These are phyloP conservation scores for Ptilodon capucinus DNA, from an alignment of 2,888 invertebrate species.

Conservation along the genomic window DNA sequence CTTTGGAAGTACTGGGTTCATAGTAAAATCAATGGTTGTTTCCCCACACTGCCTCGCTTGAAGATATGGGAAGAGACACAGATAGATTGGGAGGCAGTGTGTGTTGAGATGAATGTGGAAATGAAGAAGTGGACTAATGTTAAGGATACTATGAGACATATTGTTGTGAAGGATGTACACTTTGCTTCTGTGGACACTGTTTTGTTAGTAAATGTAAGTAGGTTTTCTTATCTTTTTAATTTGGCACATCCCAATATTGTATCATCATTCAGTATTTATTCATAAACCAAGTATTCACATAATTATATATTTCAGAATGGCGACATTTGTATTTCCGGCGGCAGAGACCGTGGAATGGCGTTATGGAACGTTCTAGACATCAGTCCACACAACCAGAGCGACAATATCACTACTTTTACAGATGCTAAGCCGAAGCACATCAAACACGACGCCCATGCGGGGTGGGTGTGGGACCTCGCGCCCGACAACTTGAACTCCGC, in stretches of 20 bases:
- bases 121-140: slow-evolving; percentile 79
- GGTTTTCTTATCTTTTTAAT: no score
- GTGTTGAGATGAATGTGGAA: slow-evolving; percentile 83
- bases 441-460: slow-evolving; percentile 78
- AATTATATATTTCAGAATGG: slow-evolving; percentile 72
- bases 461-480: slow-evolving; percentile 85
- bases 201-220: slow-evolving; percentile 79
- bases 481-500: slow-evolving; percentile 63
- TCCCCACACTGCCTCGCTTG: slow-evolving; percentile 64
- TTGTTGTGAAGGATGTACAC: slow-evolving; percentile 78
- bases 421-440: slow-evolving; percentile 58
- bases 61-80: slow-evolving; percentile 62
- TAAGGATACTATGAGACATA: slow-evolving; percentile 67
- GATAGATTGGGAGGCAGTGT: slow-evolving; percentile 81
- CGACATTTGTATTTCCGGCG: slow-evolving; percentile 80
- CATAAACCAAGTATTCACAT: no score
- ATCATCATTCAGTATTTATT: no score
- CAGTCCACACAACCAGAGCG: slow-evolving; percentile 45
- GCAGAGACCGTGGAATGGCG: slow-evolving; percentile 81
- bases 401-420: slow-evolving; percentile 43
- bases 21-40: slow-evolving; percentile 63
- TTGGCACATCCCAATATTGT: no score
- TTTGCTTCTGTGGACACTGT: slow-evolving; percentile 84
- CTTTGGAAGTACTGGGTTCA: slow-evolving; percentile 81
- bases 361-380: slow-evolving; percentile 74